These are phyloP conservation scores for Tachycineta bicolor DNA, from an alignment of 2,113 vertebrate species.

Conservation along the genomic window DNA sequence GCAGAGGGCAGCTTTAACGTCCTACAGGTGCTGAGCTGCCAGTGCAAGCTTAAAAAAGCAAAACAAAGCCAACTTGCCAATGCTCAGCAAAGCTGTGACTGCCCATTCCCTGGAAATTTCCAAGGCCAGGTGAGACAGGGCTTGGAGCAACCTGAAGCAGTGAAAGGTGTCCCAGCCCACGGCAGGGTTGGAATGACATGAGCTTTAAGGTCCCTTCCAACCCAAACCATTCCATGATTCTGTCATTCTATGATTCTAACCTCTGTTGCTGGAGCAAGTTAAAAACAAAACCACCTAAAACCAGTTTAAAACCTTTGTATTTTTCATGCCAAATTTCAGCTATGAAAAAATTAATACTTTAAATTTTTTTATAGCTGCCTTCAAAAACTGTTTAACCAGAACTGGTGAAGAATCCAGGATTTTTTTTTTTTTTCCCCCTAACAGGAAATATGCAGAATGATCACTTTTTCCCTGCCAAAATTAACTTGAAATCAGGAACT, in stretches of 20 bases:
- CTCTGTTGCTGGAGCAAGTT: background rate
- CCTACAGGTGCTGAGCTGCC: accelerated
- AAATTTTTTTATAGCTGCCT: background rate
- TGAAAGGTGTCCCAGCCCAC: background rate
- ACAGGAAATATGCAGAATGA: background rate
- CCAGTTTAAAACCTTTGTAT: background rate
- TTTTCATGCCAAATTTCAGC: background rate
- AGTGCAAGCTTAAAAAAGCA: background rate
- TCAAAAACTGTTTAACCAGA: background rate
- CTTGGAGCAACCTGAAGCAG: background rate
- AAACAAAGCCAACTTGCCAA: background rate
- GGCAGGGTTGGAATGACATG: background rate
- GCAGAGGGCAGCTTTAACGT: background rate
- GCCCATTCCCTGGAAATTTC: background rate
- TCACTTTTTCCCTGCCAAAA: background rate
- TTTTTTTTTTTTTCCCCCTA: background rate
- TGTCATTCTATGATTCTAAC: background rate
- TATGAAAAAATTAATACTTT: background rate
- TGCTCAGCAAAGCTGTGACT: background rate
- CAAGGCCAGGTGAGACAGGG: background rate
- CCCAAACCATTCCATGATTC: background rate
- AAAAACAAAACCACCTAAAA: background rate
- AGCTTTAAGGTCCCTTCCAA: background rate
- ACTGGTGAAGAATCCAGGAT: background rate
- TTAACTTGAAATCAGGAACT: constrained; percentile 5